Base-by-base conservation (phyloP, 2,113 vertebrate species). In the Harpagus bidentatus region DNA sequence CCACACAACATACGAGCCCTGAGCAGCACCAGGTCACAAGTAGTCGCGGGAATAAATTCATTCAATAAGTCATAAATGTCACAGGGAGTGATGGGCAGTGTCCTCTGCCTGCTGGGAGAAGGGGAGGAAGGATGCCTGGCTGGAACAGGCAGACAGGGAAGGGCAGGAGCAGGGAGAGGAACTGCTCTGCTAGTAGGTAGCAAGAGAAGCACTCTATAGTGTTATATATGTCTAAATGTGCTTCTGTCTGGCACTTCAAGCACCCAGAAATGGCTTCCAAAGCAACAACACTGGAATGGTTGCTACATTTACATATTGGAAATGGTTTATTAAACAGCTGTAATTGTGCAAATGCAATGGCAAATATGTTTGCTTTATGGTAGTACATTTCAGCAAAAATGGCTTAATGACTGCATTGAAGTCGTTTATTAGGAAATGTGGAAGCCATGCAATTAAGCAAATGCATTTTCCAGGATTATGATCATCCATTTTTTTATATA, bases 301-400 rank as follows among this genome's bases (percentile, higher is more conserved):
- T 82, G 38, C 71, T 66, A 42, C 65, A 21, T 34, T 45, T 71
- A 71, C 2, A 2, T 70, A n/a, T 63, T 82, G 59, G 56, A 52
- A 94, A 85, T n/a, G 47, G 91, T 40, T 94, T 92, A 80, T 94
- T 88, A 95, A 92, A 78, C 59, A 67, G 88, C 85, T 88, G 81
- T 88, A 88, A 92, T 61, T 59, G 66, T 78, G 62, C 34, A 86
- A 80, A 31, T 40, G 63, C 70, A 31, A 53, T 67, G 36, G 52
- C 58, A 55, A 78, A 70, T 58, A 38, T 45, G 43, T 90, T 86
- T 76, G 80, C 34, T 92, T 91, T 90, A 77, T 86, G 63, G 77
- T 47, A 36, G 43, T 53, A 45, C 63, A 36, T 83, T 90, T 90
- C 82, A 83, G 59, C 91, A 76, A 87, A 91, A 93, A 83, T 55